Percentiles rank a stretch among this genome's conserved stretches.
These are phyloP conservation scores for Cosmopolites sordidus DNA, from an alignment of 2,888 invertebrate species.

Conservation along the genomic window DNA sequence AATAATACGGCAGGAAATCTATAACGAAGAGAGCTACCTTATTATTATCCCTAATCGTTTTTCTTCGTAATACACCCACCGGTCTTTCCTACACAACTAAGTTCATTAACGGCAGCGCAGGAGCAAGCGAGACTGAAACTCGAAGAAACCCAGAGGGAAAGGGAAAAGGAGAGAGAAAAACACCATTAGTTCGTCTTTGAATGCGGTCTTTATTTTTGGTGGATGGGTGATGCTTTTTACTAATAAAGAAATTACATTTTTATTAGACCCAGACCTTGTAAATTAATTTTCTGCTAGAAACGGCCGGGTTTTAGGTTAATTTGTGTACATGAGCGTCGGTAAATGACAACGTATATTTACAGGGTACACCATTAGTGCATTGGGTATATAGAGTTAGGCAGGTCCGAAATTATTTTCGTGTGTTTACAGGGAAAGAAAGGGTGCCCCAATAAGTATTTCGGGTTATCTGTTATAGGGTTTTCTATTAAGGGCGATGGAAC, in stretches of 20 bases:
- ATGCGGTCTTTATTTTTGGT: constrained; percentile 6
- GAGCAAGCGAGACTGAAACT: too few species aligned
- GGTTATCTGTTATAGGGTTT: too few species aligned
- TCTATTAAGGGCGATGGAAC: too few species aligned
- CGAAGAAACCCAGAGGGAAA: not conserved
- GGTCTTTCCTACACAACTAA: constrained; percentile 6
- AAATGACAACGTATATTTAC: too few species aligned
- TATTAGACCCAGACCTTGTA: constrained; percentile 4
- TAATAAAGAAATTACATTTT: constrained; percentile 15
- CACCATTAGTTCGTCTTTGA: constrained; percentile 7
- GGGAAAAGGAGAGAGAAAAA: constrained; percentile 1
- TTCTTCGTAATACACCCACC: constrained; percentile 18
- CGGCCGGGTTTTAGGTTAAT: not conserved
- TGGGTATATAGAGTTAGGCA: too few species aligned
- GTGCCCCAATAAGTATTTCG: too few species aligned
- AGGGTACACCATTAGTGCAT: too few species aligned
- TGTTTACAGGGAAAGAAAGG: too few species aligned
- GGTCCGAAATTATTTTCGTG: too few species aligned
- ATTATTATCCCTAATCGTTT: constrained; percentile 25
- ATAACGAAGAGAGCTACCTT: constrained; percentile 22
- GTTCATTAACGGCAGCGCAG: constrained; percentile 9
- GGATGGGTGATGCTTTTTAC: constrained; percentile 4
- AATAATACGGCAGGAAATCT: constrained; percentile 22
- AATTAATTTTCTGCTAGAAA: constrained; percentile 9
- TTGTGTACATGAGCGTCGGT: constrained; percentile 5